These are phyloP conservation scores for Epinephelus awoara DNA, from an alignment of 2,797 vertebrate species.

Conservation along the genomic window DNA sequence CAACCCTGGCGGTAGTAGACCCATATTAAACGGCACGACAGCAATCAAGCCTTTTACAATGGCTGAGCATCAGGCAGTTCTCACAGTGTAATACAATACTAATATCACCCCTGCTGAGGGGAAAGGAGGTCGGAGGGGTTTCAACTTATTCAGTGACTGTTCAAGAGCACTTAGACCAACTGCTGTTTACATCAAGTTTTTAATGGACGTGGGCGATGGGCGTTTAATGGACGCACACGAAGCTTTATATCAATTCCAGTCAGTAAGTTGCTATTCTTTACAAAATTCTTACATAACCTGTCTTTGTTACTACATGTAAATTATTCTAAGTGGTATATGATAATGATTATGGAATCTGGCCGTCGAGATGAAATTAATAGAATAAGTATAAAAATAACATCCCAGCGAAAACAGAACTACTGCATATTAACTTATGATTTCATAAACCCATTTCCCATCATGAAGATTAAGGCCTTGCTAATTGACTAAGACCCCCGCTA, in stretches of 20 bases:
- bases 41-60: constrained; percentile 74
- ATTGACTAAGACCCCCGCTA: neutral
- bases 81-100: constrained; percentile 60
- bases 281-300: neutral
- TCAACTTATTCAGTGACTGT: constrained; percentile 52
- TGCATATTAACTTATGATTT: constrained; percentile 12
- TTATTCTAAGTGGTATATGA: neutral
- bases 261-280: constrained; percentile 12
- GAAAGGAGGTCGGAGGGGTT: constrained; percentile 43
- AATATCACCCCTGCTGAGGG: constrained; percentile 59
- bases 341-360: neutral
- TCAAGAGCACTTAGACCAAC: constrained; percentile 53
- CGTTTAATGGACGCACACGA: constrained; percentile 43
- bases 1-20: constrained; percentile 49
- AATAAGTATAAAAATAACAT: constrained; percentile 1
- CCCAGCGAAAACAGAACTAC: neutral
- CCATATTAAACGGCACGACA: constrained; percentile 63
- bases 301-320: constrained; percentile 2
- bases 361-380: neutral
- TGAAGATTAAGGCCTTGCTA: neutral
- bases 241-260: constrained; percentile 28
- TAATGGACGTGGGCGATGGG: constrained; percentile 7
- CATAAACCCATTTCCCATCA: neutral
- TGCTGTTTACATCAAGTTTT: constrained; percentile 37
- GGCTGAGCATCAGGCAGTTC: constrained; percentile 66